Conservation (phyloP, 2,113 vertebrate species). For the Ciconia boyciana region DNA sequence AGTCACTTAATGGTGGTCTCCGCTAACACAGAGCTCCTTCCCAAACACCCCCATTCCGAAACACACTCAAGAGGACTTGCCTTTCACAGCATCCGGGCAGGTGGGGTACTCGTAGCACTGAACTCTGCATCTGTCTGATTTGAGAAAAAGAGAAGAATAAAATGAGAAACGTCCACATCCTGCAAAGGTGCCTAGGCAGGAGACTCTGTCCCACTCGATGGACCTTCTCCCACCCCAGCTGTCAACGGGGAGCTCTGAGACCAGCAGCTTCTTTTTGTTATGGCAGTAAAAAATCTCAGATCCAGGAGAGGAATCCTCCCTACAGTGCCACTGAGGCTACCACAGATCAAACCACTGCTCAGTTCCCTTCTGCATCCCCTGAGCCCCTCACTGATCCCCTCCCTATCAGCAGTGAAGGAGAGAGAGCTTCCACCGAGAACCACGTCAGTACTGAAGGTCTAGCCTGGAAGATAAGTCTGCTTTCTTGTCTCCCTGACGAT, state of each 20-base stretch:
- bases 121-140: not conserved
- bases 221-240: not conserved
- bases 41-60: not conserved
- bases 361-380: not conserved
- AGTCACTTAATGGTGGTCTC: not conserved
- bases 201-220: not conserved
- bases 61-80: not conserved
- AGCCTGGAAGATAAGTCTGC: not conserved
- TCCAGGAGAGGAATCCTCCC: not conserved
- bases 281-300: accelerated
- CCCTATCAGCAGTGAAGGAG: not conserved
- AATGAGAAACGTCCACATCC: accelerated
- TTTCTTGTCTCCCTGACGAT: not conserved
- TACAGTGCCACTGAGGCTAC: not conserved
- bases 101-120: not conserved
- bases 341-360: not conserved
- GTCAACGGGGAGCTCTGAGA: not conserved
- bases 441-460: not conserved
- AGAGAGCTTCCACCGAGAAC: not conserved
- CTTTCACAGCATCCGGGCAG: not conserved
- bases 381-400: too few relatives aligned
- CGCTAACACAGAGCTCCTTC: not conserved
- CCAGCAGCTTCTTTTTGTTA: not conserved
- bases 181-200: accelerated
- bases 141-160: not conserved